Evolutionary conservation across 2,888 invertebrate species (phyloP), one percentile per base, ranked within the genome.

Genomic region (Sericinus montela): DNA sequence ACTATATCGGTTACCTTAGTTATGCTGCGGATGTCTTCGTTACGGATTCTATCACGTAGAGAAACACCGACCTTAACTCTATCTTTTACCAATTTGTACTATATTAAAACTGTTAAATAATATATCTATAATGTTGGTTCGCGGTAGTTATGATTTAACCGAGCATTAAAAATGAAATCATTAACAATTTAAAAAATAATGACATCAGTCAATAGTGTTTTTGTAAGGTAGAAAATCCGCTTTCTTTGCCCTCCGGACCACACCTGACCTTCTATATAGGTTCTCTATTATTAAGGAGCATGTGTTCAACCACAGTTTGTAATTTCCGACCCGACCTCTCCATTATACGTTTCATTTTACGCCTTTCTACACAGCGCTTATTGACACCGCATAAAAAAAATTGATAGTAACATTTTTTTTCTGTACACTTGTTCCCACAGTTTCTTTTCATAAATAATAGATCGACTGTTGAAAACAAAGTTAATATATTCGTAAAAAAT

Each of bases 281-380:
- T 52, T 54, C 46, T 55, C 58, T 56, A 55, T 67, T 68, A 69
- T 65, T 59, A 62, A 57, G 55, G 56, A 69, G 67, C 67, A 70
- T 62, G 58, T 68, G 69, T 60, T 60, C 55, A 43, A 25, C 48
- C 51, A 55, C 32, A 57, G 42, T 62, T 62, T 71, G 69, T 69
- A 69, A 69, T 69, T 69, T 69, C 62, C 68, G 60, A 52, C 58
- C 65, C 65, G 61, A 65, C 60, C 63, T 63, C 62, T 64, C 61
- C 58, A 69, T 67, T 65, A 65, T 56, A 51, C 58, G 55, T 62
- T 49, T 58, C 63, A 62, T 69, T 69, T 65, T 63, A 68, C 67
- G 68, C 67, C 57, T 63, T 65, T 62, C 45, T 30, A 49, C 41
- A 41, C 45, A 16, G 11, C 45, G 30, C 45, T 50, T 50, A 50